A percentile compares a stretch with the other conserved stretches of the same genome.
phyloP scores from a whole-genome alignment of 1,140 invertebrate species.

The Papilio machaon region DNA sequence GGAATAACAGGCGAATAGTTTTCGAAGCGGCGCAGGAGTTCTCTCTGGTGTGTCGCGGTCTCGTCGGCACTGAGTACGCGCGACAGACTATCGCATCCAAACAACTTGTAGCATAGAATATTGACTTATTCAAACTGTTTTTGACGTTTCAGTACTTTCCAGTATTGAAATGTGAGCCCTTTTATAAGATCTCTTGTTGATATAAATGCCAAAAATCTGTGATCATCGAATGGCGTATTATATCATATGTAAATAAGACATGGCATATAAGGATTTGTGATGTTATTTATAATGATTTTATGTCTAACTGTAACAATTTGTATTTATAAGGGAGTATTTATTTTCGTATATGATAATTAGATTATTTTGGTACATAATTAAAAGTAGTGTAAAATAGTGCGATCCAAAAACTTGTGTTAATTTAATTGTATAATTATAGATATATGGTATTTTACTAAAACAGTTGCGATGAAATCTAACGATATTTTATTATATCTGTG shows the following conservation, averaged over 20 bases:
- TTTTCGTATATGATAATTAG: constrained; percentile 30
- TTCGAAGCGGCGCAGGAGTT: constrained; percentile 78
- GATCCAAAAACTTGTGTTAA: background rate
- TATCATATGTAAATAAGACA: constrained; percentile 32
- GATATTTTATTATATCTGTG: background rate
- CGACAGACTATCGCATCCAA: constrained; percentile 66
- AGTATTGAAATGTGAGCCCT: background rate
- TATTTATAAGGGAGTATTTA: constrained; percentile 34
- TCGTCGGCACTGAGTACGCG: constrained; percentile 76
- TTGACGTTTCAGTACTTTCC: background rate
- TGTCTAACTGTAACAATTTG: background rate
- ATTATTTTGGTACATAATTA: constrained; percentile 6
- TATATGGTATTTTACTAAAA: background rate
- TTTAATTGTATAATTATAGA: background rate
- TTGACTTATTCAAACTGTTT: background rate
- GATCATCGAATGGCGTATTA: constrained; percentile 28
- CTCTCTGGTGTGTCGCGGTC: constrained; percentile 74
- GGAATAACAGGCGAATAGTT: constrained; percentile 68
- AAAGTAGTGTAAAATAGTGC: background rate
- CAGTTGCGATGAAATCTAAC: background rate
- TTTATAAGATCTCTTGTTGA: constrained; percentile 29
- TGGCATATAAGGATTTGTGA: constrained; percentile 32
- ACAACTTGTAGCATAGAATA: constrained; percentile 59
- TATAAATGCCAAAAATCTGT: constrained; percentile 30
- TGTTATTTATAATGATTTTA: constrained; percentile 22